Conservation (phyloP, 2,113 vertebrate genomes). For the Atlantisia rogersi region DNA sequence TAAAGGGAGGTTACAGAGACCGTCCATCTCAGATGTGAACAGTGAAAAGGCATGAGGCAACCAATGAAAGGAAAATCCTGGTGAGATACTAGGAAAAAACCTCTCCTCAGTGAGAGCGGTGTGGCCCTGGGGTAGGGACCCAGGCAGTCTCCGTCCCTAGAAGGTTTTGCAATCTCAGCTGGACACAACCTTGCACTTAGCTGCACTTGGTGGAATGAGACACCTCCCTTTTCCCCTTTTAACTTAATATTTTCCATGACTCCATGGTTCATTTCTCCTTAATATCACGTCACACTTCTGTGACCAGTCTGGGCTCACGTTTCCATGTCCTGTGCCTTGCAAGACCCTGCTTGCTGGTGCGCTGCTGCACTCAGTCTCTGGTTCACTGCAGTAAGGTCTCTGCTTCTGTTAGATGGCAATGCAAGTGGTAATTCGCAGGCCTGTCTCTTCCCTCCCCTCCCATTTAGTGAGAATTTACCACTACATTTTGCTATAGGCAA, state of each 20-base stretch:
- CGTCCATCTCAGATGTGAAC: not conserved
- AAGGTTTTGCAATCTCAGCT: not conserved
- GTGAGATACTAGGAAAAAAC: not conserved
- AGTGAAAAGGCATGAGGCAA: not conserved
- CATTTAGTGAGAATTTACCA: not conserved
- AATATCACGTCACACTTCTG: not conserved
- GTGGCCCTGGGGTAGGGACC: not conserved
- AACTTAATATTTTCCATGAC: not conserved
- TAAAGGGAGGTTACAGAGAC: not conserved
- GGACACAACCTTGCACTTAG: not conserved
- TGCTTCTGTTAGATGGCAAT: not conserved
- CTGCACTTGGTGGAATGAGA: not conserved
- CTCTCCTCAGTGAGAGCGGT: not conserved
- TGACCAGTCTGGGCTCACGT: fast-evolving
- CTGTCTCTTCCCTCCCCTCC: not conserved
- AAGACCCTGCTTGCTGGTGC: not conserved
- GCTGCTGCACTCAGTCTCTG: not conserved
- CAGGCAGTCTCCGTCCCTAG: not conserved
- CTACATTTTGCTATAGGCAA: not conserved
- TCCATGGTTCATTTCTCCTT: not conserved
- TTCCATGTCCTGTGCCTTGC: not conserved
- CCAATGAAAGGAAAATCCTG: not conserved
- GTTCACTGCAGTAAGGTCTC: not conserved
- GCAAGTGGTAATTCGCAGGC: not conserved
- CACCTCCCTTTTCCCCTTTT: not conserved